Evolutionary conservation across 2,888 invertebrate genomes (phyloP).

Genomic region (Vesta saturnalis): DNA sequence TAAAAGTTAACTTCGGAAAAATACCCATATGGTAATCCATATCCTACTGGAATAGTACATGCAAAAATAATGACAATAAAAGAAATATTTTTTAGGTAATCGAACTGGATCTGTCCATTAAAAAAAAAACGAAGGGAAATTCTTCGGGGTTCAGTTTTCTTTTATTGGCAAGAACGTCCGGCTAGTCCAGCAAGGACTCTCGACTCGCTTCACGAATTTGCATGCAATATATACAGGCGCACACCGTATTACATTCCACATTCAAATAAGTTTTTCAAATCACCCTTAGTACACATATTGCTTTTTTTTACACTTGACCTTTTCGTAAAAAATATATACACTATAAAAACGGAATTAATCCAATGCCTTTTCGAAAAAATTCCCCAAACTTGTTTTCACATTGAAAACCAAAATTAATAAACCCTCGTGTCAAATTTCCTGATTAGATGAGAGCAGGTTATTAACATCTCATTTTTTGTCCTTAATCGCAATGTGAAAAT

Average conservation of each 20-base stretch:
- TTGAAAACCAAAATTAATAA: no score
- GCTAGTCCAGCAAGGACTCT: conserved; percentile 44
- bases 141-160: conserved; percentile 51
- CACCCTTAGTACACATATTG: background rate
- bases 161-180: conserved; percentile 50
- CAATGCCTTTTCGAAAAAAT: no score
- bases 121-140: conserved; percentile 49
- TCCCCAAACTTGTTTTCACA: background rate
- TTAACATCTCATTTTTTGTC: background rate
- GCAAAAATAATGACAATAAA: no score
- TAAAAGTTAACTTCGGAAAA: no score
- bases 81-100: conserved; percentile 35
- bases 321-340: no score
- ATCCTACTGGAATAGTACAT: no score
- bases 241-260: conserved; percentile 46
- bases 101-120: conserved; percentile 48
- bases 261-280: conserved; percentile 45
- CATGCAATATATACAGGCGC: conserved; percentile 59
- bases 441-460: background rate
- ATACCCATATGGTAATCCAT: no score
- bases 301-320: no score
- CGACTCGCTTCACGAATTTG: conserved; percentile 55
- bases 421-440: background rate
- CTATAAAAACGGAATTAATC: no score
- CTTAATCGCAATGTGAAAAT: background rate